These are phyloP conservation scores for Eurosta solidaginis DNA, from an alignment of 1,140 invertebrate genomes.

Conservation along the genomic window DNA sequence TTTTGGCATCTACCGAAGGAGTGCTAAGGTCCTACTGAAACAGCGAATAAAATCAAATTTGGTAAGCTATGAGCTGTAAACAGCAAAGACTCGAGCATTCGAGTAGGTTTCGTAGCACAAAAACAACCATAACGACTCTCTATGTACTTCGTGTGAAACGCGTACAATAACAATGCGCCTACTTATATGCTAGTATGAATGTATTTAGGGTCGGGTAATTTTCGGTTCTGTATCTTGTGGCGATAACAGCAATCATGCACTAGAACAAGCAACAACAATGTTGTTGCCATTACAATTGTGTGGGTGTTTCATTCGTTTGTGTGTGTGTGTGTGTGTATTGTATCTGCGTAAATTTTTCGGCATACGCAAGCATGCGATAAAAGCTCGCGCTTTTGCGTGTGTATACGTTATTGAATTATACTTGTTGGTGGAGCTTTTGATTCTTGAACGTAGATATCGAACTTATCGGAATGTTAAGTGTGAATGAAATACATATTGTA, in stretches of 20 bases:
- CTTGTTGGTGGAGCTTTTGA: not conserved
- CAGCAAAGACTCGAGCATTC: not conserved
- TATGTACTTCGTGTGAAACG: not conserved
- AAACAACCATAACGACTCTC: not conserved
- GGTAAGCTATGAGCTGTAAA: not conserved
- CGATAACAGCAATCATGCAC: slow-evolving; percentile 27
- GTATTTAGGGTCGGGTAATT: not conserved
- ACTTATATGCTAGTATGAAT: not conserved
- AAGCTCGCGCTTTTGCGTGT: not conserved
- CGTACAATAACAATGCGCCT: not conserved
- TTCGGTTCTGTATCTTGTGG: slow-evolving; percentile 23
- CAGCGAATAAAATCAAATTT: slow-evolving; percentile 9
- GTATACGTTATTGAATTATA: not conserved
- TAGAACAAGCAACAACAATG: not conserved
- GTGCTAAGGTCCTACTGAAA: slow-evolving; percentile 36
- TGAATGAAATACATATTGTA: no score
- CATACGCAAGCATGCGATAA: not conserved
- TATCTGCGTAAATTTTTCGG: not conserved
- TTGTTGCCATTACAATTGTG: not conserved
- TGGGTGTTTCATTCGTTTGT: not conserved
- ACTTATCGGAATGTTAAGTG: not conserved
- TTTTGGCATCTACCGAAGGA: slow-evolving; percentile 37
- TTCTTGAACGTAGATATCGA: not conserved
- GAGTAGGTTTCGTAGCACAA: not conserved
- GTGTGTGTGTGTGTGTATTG: no score